Evolutionary conservation across 2,113 vertebrate species (phyloP), one percentile per base, ranked within the genome.

Genomic region (Eira barbara): DNA sequence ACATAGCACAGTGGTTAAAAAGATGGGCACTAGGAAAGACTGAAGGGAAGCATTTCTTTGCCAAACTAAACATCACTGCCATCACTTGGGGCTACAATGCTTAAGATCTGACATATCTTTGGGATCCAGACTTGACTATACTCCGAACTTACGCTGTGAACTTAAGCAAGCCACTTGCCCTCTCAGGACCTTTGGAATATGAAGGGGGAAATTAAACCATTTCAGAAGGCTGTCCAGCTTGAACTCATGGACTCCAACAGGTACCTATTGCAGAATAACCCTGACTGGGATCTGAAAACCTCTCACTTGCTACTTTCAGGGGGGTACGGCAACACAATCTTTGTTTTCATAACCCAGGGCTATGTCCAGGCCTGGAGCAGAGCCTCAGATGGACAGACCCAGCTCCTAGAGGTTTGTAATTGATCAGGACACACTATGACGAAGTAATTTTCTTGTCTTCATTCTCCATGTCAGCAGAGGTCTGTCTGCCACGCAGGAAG

Each of bases 401-500:
- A 96, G 95, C 95, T 98, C 96, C 97, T 98, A 96, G 73, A 97
- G 98, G 97, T 95, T 98, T 98, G 98, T 98, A 99, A 99, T 99
- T 98, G 99, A 99, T 99, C 98, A 98, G 98, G 99, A 99, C 99
- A 97, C 97, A 98, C 98, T 98, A 98, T 98, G 99, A 99, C 99
- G 98, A 99, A 99, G 98, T 99, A 98, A 99, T 99, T 99, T 99
- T 98, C 99, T 99, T 97, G 97, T 99, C 98, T 98, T 98, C 98
- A 97, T 98, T 99, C 98, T 98, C 98, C 91, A 87, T 98, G 98
- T 98, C 98, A 99, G 98, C 98, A 98, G 98, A 98, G 98, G 97
- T 97, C 97, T 97, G 98, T 98, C 98, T 98, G 98, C 98, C 97
- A 98, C 1, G 96, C 96, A 98, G 98, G 98, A 98, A 99, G 98